Conservation (phyloP, 2,797 vertebrate genomes). For the Chaetophractus vellerosus region DNA sequence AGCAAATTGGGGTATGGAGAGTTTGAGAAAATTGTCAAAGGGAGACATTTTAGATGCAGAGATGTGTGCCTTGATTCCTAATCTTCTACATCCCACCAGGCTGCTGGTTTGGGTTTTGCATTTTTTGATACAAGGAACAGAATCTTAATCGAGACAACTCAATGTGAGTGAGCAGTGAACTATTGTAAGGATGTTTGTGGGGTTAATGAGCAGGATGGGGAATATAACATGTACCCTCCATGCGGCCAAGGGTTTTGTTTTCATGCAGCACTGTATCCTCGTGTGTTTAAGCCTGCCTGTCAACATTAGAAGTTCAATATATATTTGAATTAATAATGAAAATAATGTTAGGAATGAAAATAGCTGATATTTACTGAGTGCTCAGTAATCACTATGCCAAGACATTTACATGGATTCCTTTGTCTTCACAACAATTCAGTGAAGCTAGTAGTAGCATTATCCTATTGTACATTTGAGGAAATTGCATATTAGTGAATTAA, state of each 20-base stretch:
- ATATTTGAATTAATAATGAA: conserved; percentile 12
- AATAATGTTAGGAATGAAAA: not conserved
- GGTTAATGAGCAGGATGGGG: not conserved
- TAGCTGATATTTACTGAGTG: not conserved
- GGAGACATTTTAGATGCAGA: conserved; percentile 22
- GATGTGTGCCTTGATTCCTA: not conserved
- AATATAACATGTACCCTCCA: not conserved
- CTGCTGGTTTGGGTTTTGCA: not conserved
- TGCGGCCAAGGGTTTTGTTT: not conserved
- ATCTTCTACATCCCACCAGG: not conserved
- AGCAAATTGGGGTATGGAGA: not conserved
- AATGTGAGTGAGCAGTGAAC: not conserved
- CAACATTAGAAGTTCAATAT: not conserved
- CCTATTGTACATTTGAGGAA: not conserved
- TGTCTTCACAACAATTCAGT: not conserved
- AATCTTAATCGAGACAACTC: conserved; percentile 10
- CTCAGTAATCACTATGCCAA: not conserved
- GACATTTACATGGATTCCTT: not conserved
- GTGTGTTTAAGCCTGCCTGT: not conserved
- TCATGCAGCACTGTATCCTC: not conserved
- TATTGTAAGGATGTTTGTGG: not conserved
- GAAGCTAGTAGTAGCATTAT: not conserved
- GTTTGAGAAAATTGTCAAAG: conserved; percentile 18
- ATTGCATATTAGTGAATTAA: not conserved
- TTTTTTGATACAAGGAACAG: conserved; percentile 26